Conservation (phyloP, 2,797 vertebrate genomes). For the Enteromius unitaeniatus region DNA sequence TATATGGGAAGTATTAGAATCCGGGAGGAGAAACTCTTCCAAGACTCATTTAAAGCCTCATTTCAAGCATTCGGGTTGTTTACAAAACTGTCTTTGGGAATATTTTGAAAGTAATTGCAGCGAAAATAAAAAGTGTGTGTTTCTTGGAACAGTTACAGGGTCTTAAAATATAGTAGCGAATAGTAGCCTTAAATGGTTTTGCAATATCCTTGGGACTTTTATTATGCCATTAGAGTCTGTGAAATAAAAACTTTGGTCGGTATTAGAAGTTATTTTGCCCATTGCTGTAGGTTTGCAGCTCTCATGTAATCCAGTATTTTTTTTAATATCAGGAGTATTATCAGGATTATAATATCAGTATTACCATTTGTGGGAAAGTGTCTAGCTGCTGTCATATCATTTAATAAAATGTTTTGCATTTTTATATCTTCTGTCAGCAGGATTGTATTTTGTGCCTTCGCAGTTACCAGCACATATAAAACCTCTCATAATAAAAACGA, state of each 20-base stretch:
- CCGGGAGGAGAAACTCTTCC: conserved; percentile 16
- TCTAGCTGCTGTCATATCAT: conserved; percentile 22
- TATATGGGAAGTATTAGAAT: conserved; percentile 39
- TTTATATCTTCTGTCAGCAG: conserved; percentile 42
- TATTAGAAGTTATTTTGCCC: conserved; percentile 8
- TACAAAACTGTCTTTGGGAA: conserved; percentile 45
- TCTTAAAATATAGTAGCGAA: conserved; percentile 34
- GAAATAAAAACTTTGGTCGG: conserved; percentile 53
- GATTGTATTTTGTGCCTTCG: conserved; percentile 3
- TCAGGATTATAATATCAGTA: no score
- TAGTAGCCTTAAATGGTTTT: conserved; percentile 32
- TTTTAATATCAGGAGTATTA: not conserved
- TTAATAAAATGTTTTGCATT: conserved; percentile 1
- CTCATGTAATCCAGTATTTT: conserved; percentile 12
- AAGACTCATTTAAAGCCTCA: conserved; percentile 41
- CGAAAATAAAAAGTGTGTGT: conserved; percentile 52
- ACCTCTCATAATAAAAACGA: not conserved
- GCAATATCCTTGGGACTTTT: conserved; percentile 35
- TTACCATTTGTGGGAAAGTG: conserved; percentile 35
- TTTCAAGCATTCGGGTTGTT: conserved; percentile 46
- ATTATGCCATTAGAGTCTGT: conserved; percentile 43
- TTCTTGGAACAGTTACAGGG: conserved; percentile 49
- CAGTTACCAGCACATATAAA: conserved; percentile 9
- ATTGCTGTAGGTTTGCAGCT: not conserved
- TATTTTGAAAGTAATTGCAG: conserved; percentile 46